A percentile compares a stretch with the other conserved stretches of the same genome.
Conservation (phyloP, 2,888 invertebrate genomes). For the Spilosoma lubricipeda region DNA sequence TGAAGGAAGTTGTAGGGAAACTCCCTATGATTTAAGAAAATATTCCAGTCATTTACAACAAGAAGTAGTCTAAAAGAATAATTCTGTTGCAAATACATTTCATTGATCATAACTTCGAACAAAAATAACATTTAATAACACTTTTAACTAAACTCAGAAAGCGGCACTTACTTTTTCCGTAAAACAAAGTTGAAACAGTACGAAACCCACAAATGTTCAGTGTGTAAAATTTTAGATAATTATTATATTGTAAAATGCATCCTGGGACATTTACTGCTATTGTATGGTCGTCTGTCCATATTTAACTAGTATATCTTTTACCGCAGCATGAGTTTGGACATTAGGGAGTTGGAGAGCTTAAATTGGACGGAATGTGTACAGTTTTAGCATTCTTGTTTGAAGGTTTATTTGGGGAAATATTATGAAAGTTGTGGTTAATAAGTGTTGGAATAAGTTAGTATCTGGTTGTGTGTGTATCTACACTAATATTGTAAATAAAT, state of each 20-base stretch:
- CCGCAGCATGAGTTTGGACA: neutral
- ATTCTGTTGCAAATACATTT: neutral
- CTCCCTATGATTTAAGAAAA: no score
- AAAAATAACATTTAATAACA: conserved; percentile 6
- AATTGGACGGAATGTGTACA: neutral
- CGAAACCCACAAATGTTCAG: neutral
- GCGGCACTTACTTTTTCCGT: neutral
- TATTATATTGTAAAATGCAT: conserved; percentile 12
- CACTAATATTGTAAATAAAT: no score
- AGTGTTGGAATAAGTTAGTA: neutral
- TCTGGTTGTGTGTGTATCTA: no score
- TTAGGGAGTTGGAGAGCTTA: neutral
- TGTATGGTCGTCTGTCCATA: neutral
- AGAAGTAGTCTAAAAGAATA: neutral
- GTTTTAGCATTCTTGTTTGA: neutral
- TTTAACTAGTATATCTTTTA: neutral
- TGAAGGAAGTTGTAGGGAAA: no score
- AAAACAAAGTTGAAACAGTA: neutral
- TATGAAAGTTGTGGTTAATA: neutral
- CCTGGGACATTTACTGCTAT: conserved; percentile 1
- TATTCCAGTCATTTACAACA: neutral
- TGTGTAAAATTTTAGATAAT: conserved; percentile 8
- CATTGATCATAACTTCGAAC: neutral
- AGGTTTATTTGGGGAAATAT: neutral
- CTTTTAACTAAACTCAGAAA: neutral